Base-by-base conservation (phyloP, 1,140 invertebrate species). In the Arion vulgaris region DNA sequence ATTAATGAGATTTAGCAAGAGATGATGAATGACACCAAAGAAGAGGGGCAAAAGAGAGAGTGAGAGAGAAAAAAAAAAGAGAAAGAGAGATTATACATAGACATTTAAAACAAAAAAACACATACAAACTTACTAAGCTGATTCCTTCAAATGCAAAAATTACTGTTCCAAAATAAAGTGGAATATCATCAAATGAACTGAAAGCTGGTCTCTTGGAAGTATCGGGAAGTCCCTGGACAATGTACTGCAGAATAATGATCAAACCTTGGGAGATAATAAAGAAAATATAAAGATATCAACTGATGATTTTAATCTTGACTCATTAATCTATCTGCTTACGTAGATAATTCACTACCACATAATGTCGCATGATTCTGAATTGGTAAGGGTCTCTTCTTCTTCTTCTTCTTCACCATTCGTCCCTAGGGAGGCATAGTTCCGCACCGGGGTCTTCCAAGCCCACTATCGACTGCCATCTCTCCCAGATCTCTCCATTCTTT, bases 111-210 rank as follows among this genome's bases (percentile, higher is more conserved):
- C 15, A 5, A 45, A 5, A 7, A 57, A 19, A 57, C 9, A 4
- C 23, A 28, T n/a, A 4, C 1, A 32, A 17, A 88, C 90, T 87
- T 85, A 91, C 91, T 85, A 91, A 81, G 68, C 95, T 95, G 94
- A 98, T 97, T 26, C 97, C 96, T 94, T 97, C 96, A 93, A 96
- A 96, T 13, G 96, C 95, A 93, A 97, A 97, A 85, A 98, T 96
- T 32, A 96, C 96, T 4, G 96, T 97, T 5, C 96, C 96, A 94
- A 97, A 97, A 82, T 86, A 91, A 19, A 89, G 80, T 7, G 89
- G 90, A 0, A 96, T 95, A 73, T 96, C 89, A 81, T 95, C 94
- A 81, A 94, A 92, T 93, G 95, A 95, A 11, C 95, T 94, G 88
- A 96, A 95, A 0, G 94, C 93, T 4, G 90, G 90, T 94, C 94